Base-by-base conservation (phyloP, 1,140 invertebrate species). In the Drosophila chauvacae region DNA sequence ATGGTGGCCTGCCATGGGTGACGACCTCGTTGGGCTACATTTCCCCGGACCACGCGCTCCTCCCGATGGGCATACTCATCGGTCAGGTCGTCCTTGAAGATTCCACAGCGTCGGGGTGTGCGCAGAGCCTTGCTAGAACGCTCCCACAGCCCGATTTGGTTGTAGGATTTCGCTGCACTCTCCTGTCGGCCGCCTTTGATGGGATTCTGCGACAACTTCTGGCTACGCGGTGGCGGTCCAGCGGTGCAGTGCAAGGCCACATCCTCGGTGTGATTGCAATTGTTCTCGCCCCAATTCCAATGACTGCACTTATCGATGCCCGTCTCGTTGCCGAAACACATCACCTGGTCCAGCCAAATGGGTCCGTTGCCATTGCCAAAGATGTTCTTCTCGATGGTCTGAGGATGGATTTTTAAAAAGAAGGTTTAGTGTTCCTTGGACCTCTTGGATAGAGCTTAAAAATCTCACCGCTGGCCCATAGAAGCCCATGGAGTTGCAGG, bases 1-100 rank as follows among this genome's bases (percentile, higher is more conserved):
- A 97, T 93, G 47, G 95, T 96, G 11, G 96, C 96, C 93, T 97
- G 96, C 96, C 97, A 97, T 3, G 97, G 97, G 91, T 96, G 95
- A n/a, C 95, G 94, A 16, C 95, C 95, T 42, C 93, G 93, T 4
- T 93, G 92, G 0, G 95, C 95, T 14, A 94, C 73, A 18, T 93
- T 93, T 13, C 95, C 95, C 51, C 93, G 84, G 0, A 95, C 93
- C 11, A 96, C 94, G 80, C 93, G 84, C 92, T 94, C 93, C 28
- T 95, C 87, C 3, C 93, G 66, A 63, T 93, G 70, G 60, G 81
- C 59, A 45, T 81, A 80, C 68, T 88, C 71, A 91, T 92, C 83
- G 11, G 64, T 30, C 11, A 90, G 26, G 20, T 91, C 77, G 45
- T 90, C 75, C 41, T 92, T 68, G 79, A 83, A 69, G 33, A 86